These are phyloP conservation scores for Taenioides sp. DNA, from an alignment of 2,797 vertebrate species.

Conservation along the genomic window DNA sequence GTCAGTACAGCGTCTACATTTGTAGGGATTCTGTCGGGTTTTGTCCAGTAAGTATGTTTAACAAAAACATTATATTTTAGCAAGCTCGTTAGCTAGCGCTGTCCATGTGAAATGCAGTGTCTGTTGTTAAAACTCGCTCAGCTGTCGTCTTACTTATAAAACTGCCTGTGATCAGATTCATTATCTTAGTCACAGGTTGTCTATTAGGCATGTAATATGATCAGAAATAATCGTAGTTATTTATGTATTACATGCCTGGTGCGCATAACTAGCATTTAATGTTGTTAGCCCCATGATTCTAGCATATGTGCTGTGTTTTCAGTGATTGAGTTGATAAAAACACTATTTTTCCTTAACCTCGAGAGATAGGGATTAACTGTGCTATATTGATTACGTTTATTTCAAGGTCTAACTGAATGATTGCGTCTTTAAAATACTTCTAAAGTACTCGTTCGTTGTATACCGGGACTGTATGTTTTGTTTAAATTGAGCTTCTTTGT, in stretches of 20 bases:
- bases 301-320: constrained; percentile 21
- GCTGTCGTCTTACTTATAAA: not conserved
- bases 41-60: constrained; percentile 54
- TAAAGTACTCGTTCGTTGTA: not conserved
- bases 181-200: not conserved
- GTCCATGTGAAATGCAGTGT: not conserved
- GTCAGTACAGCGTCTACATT: not conserved
- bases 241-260: not conserved
- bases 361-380: too few species aligned
- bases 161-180: not conserved
- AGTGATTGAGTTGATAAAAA: constrained; percentile 31
- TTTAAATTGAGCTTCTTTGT: not conserved
- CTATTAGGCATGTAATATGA: not conserved
- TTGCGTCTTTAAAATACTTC: not conserved
- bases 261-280: not conserved
- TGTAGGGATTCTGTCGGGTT: not conserved
- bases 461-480: not conserved
- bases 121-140: not conserved
- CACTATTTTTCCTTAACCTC: not conserved
- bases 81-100: constrained; percentile 2
- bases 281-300: not conserved
- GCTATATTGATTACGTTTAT: not conserved
- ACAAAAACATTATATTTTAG: not conserved
- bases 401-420: not conserved
- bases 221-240: not conserved